These are phyloP conservation scores for Malacosoma neustria DNA, from an alignment of 2,888 invertebrate species.

Conservation along the genomic window DNA sequence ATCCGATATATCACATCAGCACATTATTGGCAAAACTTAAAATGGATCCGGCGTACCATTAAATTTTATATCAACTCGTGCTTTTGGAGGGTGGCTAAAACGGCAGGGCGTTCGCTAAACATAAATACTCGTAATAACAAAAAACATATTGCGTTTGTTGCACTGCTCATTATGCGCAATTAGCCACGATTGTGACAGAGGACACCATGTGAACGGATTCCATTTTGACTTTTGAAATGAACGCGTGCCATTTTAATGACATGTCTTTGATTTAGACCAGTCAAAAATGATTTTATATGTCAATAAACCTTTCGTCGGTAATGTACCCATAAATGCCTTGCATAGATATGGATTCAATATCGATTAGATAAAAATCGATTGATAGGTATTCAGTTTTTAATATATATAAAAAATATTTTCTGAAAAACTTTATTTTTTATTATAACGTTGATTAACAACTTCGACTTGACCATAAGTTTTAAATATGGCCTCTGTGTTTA, in stretches of 20 bases:
- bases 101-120: constrained; percentile 47
- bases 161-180: constrained; percentile 71
- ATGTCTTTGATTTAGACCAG: no score
- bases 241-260: constrained; percentile 28
- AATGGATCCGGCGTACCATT: constrained; percentile 56
- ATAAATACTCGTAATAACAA: constrained; percentile 69
- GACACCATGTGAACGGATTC: constrained; percentile 63
- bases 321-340: no score
- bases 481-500: no score
- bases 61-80: constrained; percentile 67
- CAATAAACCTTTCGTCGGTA: no score
- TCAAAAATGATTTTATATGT: no score
- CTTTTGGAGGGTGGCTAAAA: constrained; percentile 47
- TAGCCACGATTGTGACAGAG: constrained; percentile 69
- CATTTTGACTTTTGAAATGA: constrained; percentile 22
- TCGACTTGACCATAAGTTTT: no score
- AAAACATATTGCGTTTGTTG: constrained; percentile 70
- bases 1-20: constrained; percentile 58
- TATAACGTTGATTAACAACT: no score
- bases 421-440: no score
- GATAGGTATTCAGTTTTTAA: no score
- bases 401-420: no score
- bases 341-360: no score
- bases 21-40: constrained; percentile 34
- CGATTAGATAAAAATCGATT: no score